Percentiles rank a stretch among this genome's conserved stretches.
phyloP scores from a whole-genome alignment of 2,797 vertebrate species.

The Antrozous pallidus region DNA sequence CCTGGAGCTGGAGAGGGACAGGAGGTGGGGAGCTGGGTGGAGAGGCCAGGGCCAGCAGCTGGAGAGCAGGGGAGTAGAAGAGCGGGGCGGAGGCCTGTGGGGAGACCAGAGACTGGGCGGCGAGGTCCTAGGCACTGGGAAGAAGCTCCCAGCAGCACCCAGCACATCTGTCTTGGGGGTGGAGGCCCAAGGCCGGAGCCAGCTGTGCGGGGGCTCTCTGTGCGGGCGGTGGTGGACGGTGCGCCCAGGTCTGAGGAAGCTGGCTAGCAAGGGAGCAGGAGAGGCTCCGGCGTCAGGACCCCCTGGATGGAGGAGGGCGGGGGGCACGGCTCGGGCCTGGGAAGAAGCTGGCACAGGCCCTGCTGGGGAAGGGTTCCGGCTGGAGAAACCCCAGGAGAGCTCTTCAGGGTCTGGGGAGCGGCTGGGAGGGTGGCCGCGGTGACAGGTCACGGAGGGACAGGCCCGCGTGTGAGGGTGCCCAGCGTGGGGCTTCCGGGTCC shows the following conservation, averaged over 20 bases:
- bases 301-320: neutral
- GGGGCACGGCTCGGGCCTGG: neutral
- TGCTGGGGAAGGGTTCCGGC: neutral
- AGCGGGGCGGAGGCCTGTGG: neutral
- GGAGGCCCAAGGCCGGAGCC: neutral
- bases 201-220: neutral
- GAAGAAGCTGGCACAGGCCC: neutral
- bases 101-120: neutral
- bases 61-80: neutral
- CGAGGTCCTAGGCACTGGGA: neutral
- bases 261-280: neutral
- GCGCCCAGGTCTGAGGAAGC: neutral
- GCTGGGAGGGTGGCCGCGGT: neutral
- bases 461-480: neutral
- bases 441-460: neutral
- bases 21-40: neutral
- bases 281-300: neutral
- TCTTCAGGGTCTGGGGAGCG: neutral
- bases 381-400: neutral
- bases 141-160: neutral
- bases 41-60: neutral
- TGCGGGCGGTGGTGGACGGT: neutral
- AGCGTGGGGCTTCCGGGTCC: slow-evolving; percentile 28
- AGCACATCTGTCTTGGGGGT: neutral
- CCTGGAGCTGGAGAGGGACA: neutral